Evolutionary conservation across 1,140 invertebrate genomes (phyloP).

Genomic region (Rhyzopertha dominica): DNA sequence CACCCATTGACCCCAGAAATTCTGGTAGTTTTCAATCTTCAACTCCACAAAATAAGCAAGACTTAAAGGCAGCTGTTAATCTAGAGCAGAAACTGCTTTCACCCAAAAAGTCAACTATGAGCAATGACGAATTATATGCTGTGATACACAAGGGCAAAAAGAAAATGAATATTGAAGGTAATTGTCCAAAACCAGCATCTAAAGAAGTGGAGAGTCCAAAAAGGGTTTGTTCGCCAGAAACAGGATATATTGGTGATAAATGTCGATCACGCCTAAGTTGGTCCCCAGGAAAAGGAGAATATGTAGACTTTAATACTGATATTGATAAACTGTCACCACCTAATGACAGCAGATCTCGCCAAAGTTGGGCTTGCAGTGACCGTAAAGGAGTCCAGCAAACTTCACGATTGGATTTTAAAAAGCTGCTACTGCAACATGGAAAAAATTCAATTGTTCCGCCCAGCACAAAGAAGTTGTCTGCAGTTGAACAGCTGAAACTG

Average conservation of each 20-base stretch:
- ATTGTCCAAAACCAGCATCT: constrained; percentile 49
- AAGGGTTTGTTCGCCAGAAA: constrained; percentile 50
- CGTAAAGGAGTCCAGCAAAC: constrained; percentile 51
- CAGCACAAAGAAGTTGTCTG: constrained; percentile 61
- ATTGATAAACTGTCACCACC: constrained; percentile 35
- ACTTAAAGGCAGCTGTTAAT: constrained; percentile 35
- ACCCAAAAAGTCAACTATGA: constrained; percentile 66
- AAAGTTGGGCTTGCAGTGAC: constrained; percentile 50
- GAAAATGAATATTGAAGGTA: constrained; percentile 63
- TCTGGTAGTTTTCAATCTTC: constrained; percentile 52
- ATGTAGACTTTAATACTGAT: constrained; percentile 35
- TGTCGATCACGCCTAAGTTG: constrained; percentile 47
- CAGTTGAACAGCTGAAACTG: constrained; percentile 75
- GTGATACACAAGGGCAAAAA: constrained; percentile 75
- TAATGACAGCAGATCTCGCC: constrained; percentile 33
- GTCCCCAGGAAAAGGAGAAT: constrained; percentile 49
- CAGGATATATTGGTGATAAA: constrained; percentile 52
- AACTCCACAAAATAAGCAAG: constrained; percentile 49
- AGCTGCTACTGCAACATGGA: constrained; percentile 67
- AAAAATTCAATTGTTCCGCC: constrained; percentile 52
- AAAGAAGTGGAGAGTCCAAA: constrained; percentile 49
- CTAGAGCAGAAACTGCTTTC: constrained; percentile 48
- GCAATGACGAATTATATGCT: constrained; percentile 69
- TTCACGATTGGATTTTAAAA: constrained; percentile 75
- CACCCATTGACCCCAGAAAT: constrained; percentile 58